A percentile compares a stretch with the other conserved stretches of the same genome.
Conservation (phyloP, 1,140 invertebrate genomes). For the Procambarus virginalis region DNA sequence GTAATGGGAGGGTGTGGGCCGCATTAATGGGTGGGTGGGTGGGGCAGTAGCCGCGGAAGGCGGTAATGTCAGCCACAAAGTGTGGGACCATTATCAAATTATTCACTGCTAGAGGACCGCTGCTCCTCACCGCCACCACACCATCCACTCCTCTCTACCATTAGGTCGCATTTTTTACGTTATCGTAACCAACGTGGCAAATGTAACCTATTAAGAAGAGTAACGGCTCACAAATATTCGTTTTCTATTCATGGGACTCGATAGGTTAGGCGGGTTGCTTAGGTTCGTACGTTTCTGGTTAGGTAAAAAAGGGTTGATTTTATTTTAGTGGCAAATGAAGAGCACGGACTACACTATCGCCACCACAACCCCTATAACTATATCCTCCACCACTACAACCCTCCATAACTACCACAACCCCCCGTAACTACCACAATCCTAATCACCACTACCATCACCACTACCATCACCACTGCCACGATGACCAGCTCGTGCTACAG, state of each 20-base stretch:
- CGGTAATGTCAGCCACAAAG: conserved; percentile 22
- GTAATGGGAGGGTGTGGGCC: background rate
- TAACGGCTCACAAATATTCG: too few relatives aligned
- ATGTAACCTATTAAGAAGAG: too few relatives aligned
- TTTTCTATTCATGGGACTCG: too few relatives aligned
- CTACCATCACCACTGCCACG: background rate
- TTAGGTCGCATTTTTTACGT: too few relatives aligned
- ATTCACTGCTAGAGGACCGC: conserved; percentile 21
- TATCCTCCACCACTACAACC: background rate
- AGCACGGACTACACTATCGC: background rate
- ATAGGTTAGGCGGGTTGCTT: too few relatives aligned
- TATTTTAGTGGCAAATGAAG: too few relatives aligned
- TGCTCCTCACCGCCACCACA: background rate
- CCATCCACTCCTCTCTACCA: too few relatives aligned
- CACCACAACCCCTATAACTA: background rate
- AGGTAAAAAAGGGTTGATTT: too few relatives aligned
- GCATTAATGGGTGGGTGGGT: background rate
- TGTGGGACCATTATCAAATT: conserved; percentile 30
- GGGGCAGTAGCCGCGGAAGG: conserved; percentile 5
- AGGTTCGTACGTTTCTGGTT: too few relatives aligned
- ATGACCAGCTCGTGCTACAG: too few relatives aligned
- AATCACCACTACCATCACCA: background rate
- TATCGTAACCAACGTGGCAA: too few relatives aligned
- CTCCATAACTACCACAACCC: too few relatives aligned
- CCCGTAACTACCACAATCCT: background rate